Conservation (phyloP, 2,888 invertebrate species). For the Eulithis testata region DNA sequence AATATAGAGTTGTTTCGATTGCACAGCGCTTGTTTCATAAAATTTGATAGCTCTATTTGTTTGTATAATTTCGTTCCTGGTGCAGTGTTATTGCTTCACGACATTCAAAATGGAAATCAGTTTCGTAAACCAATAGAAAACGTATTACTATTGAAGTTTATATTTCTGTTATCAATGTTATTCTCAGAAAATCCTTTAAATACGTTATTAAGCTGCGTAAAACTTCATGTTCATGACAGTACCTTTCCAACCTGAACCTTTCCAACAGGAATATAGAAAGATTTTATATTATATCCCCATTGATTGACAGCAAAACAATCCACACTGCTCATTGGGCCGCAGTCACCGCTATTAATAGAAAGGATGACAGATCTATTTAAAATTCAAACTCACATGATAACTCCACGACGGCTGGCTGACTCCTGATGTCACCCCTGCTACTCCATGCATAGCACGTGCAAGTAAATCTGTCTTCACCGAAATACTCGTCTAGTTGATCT, state of each 20-base stretch:
- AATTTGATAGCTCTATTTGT: slow-evolving; percentile 39
- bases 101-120: slow-evolving; percentile 28
- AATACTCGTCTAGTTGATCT: slow-evolving; percentile 96
- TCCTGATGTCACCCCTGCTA: slow-evolving; percentile 93
- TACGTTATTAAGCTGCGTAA: slow-evolving; percentile 4
- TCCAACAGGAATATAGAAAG: slow-evolving; percentile 7
- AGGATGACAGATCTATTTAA: slow-evolving; percentile 43
- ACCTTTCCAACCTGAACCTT: background rate
- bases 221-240: slow-evolving; percentile 1
- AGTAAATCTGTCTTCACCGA: slow-evolving; percentile 94
- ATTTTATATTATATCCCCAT: slow-evolving; percentile 13
- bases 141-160: slow-evolving; percentile 27
- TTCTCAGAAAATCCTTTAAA: slow-evolving; percentile 15
- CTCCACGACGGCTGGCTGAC: slow-evolving; percentile 94
- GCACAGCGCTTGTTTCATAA: slow-evolving; percentile 35
- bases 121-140: slow-evolving; percentile 23
- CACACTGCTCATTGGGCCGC: slow-evolving; percentile 18
- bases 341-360: slow-evolving; percentile 33
- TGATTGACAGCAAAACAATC: slow-evolving; percentile 31
- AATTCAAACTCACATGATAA: slow-evolving; percentile 94
- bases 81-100: slow-evolving; percentile 26
- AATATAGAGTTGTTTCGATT: slow-evolving; percentile 35
- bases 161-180: slow-evolving; percentile 24
- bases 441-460: slow-evolving; percentile 98
- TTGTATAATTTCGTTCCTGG: slow-evolving; percentile 29